Evolutionary conservation across 2,113 vertebrate species (phyloP), one percentile per base, ranked within the genome.

Genomic region (Cacatua alba): DNA sequence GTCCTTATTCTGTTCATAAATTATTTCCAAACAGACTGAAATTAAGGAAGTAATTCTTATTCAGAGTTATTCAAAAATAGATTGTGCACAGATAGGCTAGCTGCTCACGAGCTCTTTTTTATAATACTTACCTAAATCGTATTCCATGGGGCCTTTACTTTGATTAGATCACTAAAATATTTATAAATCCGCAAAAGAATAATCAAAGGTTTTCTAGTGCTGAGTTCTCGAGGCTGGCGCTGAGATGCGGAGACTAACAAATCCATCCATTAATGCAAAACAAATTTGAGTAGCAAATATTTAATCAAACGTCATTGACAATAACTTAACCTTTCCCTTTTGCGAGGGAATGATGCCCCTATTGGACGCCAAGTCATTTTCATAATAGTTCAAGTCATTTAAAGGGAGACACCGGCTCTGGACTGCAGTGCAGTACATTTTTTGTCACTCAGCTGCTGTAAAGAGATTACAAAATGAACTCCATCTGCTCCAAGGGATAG

Each of bases 381-480:
- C 21, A 11, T 19, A 64, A 20, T 14, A 86, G 88, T 92, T 79
- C 52, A 51, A 55, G 31, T 75, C 39, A n/a, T 64, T 60, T 75
- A 25, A 68, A 71, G 44, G 59, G 28, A 83, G 64, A 59, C 53
- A 52, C 59, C 9, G 67, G 41, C 31, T 65, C 48, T 24, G 79
- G 64, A 26, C 72, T 88, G 83, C 80, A 64, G n/a, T 81, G 72
- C 83, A 55, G 64, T 49, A 6, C 57, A 43, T 91, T 79, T 95
- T 88, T 92, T 64, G 39, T 76, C 4, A 11, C 86, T 95, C 77
- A n/a, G 81, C 91, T 95, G 88, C 86, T 87, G 57, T 69, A 79
- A 88, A 92, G 93, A 87, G 91, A 91, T 96, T 95, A 95, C 91
- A 89, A 92, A 95, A 94, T 82, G 89, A 91, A 95, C 93, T 92